Base-by-base conservation (phyloP, 2,888 invertebrate genomes). In the Perdita meconis region DNA sequence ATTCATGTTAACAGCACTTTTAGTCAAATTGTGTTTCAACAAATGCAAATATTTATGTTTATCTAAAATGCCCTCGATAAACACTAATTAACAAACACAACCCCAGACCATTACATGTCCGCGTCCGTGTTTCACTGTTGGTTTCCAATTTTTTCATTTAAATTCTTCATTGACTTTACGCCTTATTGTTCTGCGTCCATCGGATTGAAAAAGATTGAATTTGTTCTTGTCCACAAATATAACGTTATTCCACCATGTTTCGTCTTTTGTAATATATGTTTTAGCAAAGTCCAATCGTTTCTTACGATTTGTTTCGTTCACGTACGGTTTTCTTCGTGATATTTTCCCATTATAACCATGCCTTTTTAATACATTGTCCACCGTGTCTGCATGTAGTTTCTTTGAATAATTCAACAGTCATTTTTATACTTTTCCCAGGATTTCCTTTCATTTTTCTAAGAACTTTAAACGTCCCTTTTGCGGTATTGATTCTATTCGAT, bases 31-130 rank as follows among this genome's bases (percentile, higher is more conserved):
- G 5, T 51, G 16, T 63, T 51, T 50, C 51, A 63, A 44, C 13
- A 63, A 50, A 36, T 63, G 10, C 38, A 64, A 64, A 64, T 64
- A 64, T 19, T 34, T 30, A 13, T 19, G 50, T 51, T 57, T 57
- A 22, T 57, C n/a, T 34, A 57, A 30, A 19, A 36, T 36, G 34
- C 13, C 6, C 3, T 57, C 57, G 22, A 36, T 36, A 16, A 57
- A 24, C n/a, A 2, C 19, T 36, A 57, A 57, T 36, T 57, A 10
- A 12, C 57, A 34, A 26, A 38, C 2, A 19, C 64, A 19, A 51
- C 34, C 64, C 8, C 36, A 10, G 13, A 30, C 30, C 30, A 30
- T 30, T 30, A 30, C 30, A 30, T 30, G 30, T 6, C 64, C 53
- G n/a, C 38, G 40, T 2, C 64, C 19, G 26, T 64, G 53, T 24